A percentile compares a stretch with the other conserved stretches of the same genome.
Evolutionary conservation across 1,140 invertebrate species (phyloP).

Genomic region (Portunus trituberculatus): DNA sequence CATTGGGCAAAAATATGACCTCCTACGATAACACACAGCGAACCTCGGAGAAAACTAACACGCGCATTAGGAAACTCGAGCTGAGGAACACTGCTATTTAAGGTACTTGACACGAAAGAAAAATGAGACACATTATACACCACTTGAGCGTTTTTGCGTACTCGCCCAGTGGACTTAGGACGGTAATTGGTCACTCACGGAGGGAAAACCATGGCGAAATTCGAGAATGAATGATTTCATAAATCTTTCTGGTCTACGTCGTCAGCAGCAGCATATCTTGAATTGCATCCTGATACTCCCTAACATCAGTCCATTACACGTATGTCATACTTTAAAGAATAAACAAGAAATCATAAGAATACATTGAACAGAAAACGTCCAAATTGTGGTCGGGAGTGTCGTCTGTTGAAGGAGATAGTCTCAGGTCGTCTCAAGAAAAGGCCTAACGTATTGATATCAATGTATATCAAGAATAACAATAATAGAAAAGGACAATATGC

Average conservation of each 20-base stretch:
- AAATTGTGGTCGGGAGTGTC: not conserved
- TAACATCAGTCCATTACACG: not conserved
- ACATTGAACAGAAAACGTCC: not conserved
- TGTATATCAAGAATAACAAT: conserved; percentile 13
- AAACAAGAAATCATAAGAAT: not conserved
- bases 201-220: not conserved
- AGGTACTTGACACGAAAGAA: conserved; percentile 1
- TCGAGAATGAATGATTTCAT: not conserved
- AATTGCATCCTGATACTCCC: not conserved
- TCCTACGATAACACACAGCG: not conserved
- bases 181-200: not conserved
- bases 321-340: not conserved
- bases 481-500: conserved; percentile 51
- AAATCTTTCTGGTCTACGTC: not conserved
- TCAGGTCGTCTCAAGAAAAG: not conserved
- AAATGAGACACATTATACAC: not conserved
- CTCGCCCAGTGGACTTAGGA: not conserved
- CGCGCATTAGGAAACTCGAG: not conserved
- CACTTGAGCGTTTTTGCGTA: not conserved
- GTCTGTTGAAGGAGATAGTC: not conserved
- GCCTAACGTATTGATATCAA: conserved; percentile 3
- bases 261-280: conserved; percentile 6
- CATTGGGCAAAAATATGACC: too few relatives aligned
- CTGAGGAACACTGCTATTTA: not conserved
- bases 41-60: too few relatives aligned